A percentile compares a stretch with the other conserved stretches of the same genome.
Evolutionary conservation across 2,888 invertebrate genomes (phyloP).

Genomic region (Brachylomia viminalis): DNA sequence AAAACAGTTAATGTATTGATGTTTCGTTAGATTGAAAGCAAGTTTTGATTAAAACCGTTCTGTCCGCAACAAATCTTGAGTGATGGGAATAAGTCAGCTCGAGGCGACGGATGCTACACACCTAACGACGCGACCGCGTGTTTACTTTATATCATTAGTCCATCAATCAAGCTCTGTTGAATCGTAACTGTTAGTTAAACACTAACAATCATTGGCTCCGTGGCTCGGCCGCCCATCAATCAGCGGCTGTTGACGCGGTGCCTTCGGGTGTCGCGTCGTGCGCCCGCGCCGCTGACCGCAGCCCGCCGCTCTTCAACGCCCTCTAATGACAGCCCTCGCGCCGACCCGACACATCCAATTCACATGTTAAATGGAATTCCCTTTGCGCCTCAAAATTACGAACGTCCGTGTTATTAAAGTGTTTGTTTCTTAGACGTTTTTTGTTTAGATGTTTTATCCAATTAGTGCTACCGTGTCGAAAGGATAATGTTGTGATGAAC

Average conservation of each 20-base stretch:
- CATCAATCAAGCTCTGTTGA: slow-evolving; percentile 89
- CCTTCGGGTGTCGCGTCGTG: slow-evolving; percentile 75
- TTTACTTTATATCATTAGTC: slow-evolving; percentile 90
- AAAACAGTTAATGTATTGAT: slow-evolving; percentile 68
- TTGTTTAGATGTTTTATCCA: slow-evolving; percentile 88
- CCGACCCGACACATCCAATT: slow-evolving; percentile 88
- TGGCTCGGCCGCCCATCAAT: slow-evolving; percentile 84
- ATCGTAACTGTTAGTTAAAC: slow-evolving; percentile 89
- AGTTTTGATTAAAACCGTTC: slow-evolving; percentile 72
- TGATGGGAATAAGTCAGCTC: slow-evolving; percentile 77
- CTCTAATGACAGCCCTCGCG: slow-evolving; percentile 83
- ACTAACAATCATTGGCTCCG: slow-evolving; percentile 85
- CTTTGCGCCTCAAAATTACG: slow-evolving; percentile 87
- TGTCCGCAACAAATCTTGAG: slow-evolving; percentile 71
- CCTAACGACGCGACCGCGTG: slow-evolving; percentile 81
- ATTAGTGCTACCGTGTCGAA: slow-evolving; percentile 91
- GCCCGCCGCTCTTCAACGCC: slow-evolving; percentile 70
- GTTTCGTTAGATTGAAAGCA: slow-evolving; percentile 65
- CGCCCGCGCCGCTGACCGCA: slow-evolving; percentile 63
- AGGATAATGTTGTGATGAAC: slow-evolving; percentile 89
- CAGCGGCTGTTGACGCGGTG: slow-evolving; percentile 80
- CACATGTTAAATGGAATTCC: slow-evolving; percentile 90
- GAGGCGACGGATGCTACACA: slow-evolving; percentile 77
- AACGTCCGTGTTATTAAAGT: slow-evolving; percentile 87
- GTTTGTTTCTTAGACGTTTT: slow-evolving; percentile 89